phyloP scores from a whole-genome alignment of 2,113 vertebrate species.

The Irena cyanogastra region DNA sequence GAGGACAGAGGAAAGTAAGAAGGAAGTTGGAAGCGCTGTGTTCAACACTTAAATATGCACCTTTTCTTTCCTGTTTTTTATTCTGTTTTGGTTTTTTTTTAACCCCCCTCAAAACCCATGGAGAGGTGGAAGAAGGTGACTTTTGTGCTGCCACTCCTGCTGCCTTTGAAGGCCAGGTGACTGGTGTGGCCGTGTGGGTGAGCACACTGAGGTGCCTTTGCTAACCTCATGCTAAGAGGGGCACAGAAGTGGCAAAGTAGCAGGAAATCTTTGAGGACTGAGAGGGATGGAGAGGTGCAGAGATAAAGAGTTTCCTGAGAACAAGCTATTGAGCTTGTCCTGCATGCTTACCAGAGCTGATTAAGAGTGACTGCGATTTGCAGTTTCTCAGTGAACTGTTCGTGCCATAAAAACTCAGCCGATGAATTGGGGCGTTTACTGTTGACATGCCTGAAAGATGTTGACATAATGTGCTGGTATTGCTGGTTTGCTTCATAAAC shows the following conservation, averaged over 20 bases:
- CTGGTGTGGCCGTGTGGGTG: rapidly evolving
- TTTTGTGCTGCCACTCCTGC: not conserved
- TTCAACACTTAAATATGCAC: not conserved
- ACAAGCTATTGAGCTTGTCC: not conserved
- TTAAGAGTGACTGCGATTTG: rapidly evolving
- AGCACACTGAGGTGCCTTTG: rapidly evolving
- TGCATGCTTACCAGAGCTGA: not conserved
- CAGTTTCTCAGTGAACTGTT: not conserved
- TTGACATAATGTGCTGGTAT: not conserved
- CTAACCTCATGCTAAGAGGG: not conserved
- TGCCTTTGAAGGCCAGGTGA: not conserved
- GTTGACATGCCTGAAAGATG: rapidly evolving
- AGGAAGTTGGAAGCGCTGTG: not conserved
- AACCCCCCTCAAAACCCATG: rapidly evolving
- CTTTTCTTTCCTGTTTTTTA: not conserved
- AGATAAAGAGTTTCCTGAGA: not conserved
- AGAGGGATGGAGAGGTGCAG: not conserved
- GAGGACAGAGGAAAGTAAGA: not conserved
- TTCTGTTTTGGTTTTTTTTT: not conserved
- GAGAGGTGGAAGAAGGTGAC: not conserved
- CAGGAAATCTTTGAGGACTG: not conserved
- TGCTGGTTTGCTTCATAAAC: not conserved
- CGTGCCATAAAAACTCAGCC: rapidly evolving
- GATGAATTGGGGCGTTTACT: not conserved
- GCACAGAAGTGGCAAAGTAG: not conserved